A percentile compares a stretch with the other conserved stretches of the same genome.
Evolutionary conservation across 2,797 vertebrate genomes (phyloP).

Genomic region (Neoniphon sammara): DNA sequence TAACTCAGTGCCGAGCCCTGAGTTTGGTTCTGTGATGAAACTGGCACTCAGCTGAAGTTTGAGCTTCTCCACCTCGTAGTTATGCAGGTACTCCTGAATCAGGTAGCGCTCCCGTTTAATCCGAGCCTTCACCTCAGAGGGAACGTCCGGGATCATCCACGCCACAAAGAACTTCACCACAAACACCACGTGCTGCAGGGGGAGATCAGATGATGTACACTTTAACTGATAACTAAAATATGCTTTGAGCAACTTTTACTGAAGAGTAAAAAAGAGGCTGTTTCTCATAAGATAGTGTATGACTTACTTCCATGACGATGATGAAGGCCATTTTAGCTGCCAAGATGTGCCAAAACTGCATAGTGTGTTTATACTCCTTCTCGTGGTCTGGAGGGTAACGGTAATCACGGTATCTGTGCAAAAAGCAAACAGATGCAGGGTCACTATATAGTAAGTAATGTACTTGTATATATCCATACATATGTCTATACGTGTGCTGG

Average conservation of each 20-base stretch:
- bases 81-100: slow-evolving; percentile 91
- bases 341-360: slow-evolving; percentile 88
- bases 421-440: not conserved
- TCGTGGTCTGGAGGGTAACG: slow-evolving; percentile 83
- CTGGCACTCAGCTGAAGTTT: slow-evolving; percentile 87
- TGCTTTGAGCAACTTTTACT: not conserved
- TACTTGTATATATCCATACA: too few species aligned
- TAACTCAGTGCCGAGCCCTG: slow-evolving; percentile 50
- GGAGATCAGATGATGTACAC: not conserved
- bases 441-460: not conserved
- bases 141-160: slow-evolving; percentile 95
- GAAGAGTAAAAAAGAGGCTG: not conserved
- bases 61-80: slow-evolving; percentile 91
- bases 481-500: not conserved
- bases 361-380: slow-evolving; percentile 77
- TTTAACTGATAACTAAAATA: not conserved
- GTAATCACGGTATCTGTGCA: slow-evolving; percentile 84
- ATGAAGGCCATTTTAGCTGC: slow-evolving; percentile 88
- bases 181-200: slow-evolving; percentile 90
- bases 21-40: slow-evolving; percentile 66
- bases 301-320: slow-evolving; percentile 85
- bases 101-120: slow-evolving; percentile 93
- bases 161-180: slow-evolving; percentile 95
- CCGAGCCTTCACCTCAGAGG: slow-evolving; percentile 88
- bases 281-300: not conserved